Evolutionary conservation across 2,113 vertebrate species (phyloP), one percentile per base, ranked within the genome.

Genomic region (Epinephelus fuscoguttatus): DNA sequence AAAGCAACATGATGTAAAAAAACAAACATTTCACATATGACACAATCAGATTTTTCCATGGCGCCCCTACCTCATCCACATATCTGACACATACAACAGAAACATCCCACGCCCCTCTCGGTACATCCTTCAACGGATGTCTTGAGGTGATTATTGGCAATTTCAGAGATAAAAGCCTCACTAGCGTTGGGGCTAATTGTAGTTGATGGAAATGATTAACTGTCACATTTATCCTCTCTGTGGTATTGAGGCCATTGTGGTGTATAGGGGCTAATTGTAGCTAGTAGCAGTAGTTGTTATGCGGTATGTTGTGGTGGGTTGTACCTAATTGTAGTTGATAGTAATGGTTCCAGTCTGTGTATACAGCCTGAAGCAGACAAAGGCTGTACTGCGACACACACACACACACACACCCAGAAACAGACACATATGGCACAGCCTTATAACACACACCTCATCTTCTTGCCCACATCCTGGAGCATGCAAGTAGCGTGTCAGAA

Each of bases 281-380:
- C 92, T 90, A 89, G 89, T 92, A 92, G 91, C 92, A 90, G 91
- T 81, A 91, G 92, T 92, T 93, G 91, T 92, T 89, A 92, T 94
- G 93, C 14, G 82, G 91, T 90, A 82, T 91, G 86, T 93, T 91
- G 92, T 91, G 88, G 92, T 89, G 85, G 84, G 71, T 88, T 90
- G 87, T 67, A 86, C 85, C 92, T 94, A 94, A 94, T 94, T 92
- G 92, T 90, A 93, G 82, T 88, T 94, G 94, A 94, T 93, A 90
- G 93, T 94, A 94, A 94, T 94, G 88, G 90, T 90, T 94, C 89
- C 93, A 92, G 92, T 84, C 91, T 94, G 94, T 92, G 91, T 81
- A 93, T 88, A 94, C 92, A 92, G 91, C 93, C 93, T 33, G 75
- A 47, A 90, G 93, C 91, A 45, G 79, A 87, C 85, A 87, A 80